Percentiles rank a stretch among this genome's conserved stretches.
phyloP scores from a whole-genome alignment of 2,113 vertebrate genomes.

The Plestiodon gilberti region DNA sequence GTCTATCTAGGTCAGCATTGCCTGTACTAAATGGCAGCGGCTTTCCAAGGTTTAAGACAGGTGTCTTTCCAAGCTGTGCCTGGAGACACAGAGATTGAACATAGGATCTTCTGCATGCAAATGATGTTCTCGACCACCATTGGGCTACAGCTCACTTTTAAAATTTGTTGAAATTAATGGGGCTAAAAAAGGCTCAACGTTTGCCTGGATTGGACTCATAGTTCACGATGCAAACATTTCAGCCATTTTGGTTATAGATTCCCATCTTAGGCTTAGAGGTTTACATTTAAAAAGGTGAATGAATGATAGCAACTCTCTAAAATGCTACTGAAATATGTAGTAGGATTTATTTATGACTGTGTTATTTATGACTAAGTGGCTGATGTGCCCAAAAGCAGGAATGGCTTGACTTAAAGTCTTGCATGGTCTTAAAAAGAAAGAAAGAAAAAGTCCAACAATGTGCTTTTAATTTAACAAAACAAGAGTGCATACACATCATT shows the following conservation, averaged over 20 bases:
- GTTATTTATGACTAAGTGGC: too few relatives aligned
- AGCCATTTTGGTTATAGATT: too few relatives aligned
- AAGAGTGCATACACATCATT: background rate
- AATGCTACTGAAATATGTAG: background rate
- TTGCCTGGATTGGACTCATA: background rate
- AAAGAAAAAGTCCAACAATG: background rate
- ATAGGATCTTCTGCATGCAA: too few relatives aligned
- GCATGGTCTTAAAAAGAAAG: background rate
- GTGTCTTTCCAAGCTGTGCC: too few relatives aligned
- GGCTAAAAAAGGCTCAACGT: background rate
- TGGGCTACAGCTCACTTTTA: too few relatives aligned
- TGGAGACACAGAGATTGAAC: too few relatives aligned
- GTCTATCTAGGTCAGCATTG: too few relatives aligned
- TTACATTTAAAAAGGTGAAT: background rate
- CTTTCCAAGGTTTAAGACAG: too few relatives aligned
- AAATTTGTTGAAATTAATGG: background rate
- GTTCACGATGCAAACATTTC: background rate
- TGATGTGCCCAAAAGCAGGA: background rate
- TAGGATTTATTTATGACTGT: background rate
- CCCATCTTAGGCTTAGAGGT: background rate
- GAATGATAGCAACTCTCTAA: background rate
- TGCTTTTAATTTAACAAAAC: background rate
- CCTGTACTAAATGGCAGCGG: too few relatives aligned
- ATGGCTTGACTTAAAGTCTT: background rate
- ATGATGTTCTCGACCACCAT: too few relatives aligned